Conservation (phyloP, 2,113 vertebrate genomes). For the Neodontobutis hainanensis region DNA sequence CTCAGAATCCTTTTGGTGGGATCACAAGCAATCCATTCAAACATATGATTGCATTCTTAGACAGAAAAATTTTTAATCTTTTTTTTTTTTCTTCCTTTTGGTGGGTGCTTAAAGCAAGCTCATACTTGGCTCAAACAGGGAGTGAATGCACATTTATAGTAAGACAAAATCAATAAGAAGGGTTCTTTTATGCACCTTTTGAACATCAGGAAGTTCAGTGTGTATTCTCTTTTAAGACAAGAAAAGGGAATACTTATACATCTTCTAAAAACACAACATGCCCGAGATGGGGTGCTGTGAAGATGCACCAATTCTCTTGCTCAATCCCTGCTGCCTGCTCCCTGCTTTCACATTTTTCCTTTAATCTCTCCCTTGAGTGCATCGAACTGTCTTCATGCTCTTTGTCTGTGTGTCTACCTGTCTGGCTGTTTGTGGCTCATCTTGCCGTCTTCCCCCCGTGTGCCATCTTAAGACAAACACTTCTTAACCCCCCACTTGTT, state of each 20-base stretch:
- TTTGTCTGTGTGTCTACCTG: conserved; percentile 60
- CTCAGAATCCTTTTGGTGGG: conserved; percentile 39
- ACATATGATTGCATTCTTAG: conserved; percentile 36
- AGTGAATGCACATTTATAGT: conserved; percentile 16
- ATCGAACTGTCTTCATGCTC: conserved; percentile 53
- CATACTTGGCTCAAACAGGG: conserved; percentile 19
- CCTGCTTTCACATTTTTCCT: conserved; percentile 52
- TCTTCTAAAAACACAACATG: conserved; percentile 29
- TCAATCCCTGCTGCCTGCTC: conserved; percentile 46
- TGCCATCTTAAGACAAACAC: conserved; percentile 47
- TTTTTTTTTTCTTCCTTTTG: not conserved
- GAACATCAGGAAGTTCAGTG: conserved; percentile 42
- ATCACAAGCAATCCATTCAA: conserved; percentile 28
- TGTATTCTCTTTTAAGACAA: conserved; percentile 43
- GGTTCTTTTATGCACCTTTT: conserved; percentile 37
- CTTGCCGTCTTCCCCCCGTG: conserved; percentile 27
- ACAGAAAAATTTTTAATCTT: conserved; percentile 24
- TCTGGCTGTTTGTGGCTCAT: conserved; percentile 40
- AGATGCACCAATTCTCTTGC: conserved; percentile 28
- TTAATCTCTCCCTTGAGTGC: conserved; percentile 62
- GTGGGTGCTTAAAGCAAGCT: not conserved
- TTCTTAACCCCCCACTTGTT: conserved; percentile 29
- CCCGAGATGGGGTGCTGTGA: conserved; percentile 22
- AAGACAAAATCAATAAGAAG: conserved; percentile 42
- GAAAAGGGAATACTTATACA: conserved; percentile 43